Conservation (phyloP, 2,888 invertebrate species). For the Agrotis puta region DNA sequence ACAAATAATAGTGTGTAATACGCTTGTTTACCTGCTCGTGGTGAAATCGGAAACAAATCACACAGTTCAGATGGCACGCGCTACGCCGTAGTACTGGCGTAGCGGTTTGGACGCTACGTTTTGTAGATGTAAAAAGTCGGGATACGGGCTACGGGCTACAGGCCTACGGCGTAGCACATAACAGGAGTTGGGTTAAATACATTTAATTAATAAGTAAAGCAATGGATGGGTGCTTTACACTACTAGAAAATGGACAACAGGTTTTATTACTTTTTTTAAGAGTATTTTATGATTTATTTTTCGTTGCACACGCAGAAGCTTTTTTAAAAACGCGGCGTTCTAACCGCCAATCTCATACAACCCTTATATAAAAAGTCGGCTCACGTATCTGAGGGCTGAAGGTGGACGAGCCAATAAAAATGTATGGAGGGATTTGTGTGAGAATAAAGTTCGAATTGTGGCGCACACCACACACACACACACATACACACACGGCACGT, state of each 20-base stretch:
- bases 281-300: no score
- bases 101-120: slow-evolving; percentile 33
- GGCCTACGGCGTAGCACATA: slow-evolving; percentile 39
- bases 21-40: slow-evolving; percentile 76
- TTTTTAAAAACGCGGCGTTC: slow-evolving; percentile 21
- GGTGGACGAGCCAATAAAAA: slow-evolving; percentile 90
- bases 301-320: no score
- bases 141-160: slow-evolving; percentile 30
- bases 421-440: slow-evolving; percentile 89
- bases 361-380: slow-evolving; percentile 71
- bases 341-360: not conserved
- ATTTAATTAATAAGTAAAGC: no score
- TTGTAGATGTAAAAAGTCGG: not conserved
- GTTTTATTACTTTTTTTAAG: no score
- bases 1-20: slow-evolving; percentile 51
- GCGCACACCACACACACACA: slow-evolving; percentile 63
- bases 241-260: not conserved
- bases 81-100: slow-evolving; percentile 53
- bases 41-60: slow-evolving; percentile 84
- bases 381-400: slow-evolving; percentile 83
- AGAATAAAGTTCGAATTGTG: slow-evolving; percentile 76
- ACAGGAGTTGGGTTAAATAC: not conserved
- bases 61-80: slow-evolving; percentile 69
- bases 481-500: slow-evolving; percentile 69
- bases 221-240: no score